Evolutionary conservation across 2,113 vertebrate genomes (phyloP), one percentile per base, ranked within the genome.

Genomic region (Microcebus ravelobensis): DNA sequence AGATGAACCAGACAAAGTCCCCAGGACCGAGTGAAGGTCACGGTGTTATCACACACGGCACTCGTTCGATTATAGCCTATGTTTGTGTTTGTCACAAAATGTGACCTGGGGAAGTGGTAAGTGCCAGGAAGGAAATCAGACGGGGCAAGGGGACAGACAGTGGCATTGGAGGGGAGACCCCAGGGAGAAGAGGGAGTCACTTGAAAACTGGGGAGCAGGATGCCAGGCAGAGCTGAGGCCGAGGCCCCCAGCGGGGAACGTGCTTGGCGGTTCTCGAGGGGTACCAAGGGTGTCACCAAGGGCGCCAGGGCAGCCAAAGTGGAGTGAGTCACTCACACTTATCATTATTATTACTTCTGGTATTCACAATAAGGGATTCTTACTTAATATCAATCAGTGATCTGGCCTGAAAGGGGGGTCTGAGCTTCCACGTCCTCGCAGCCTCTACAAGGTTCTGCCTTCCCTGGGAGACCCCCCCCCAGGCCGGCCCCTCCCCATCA

Each of bases 1-100:
- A n/a, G 76, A 25, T 7, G 68, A 59, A 39, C 3, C 18, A 34
- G 42, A 57, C 6, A 8, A 34, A 65, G 52, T 4, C 50, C 31
- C 29, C 1, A 0, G 3, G 52, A 11, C 36, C 45, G 0, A 9
- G 10, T 1, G 27, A 13, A 18, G 11, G 3, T 3, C 23, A 18
- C 13, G 3, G 15, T 29, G 3, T 17, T 8, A 2, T 14, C 15
- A 67, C 5, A 15, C 8, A 12, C 0, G 45, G 23, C 2, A 0
- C 5, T 2, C 0, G 14, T 25, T 0, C 34, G 8, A 13, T 8
- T 1, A 0, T 6, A 5, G 2, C 36, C 12, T 12, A 8, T 1
- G n/a, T 21, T 21, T 2, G 0, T 45, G 20, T 15, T 17, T 65
- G 39, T 23, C 71, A 39, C 1, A 0, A 27, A 9, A 25, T 1